Base-by-base conservation (phyloP, 2,888 invertebrate species). In the Rotaria sp. region DNA sequence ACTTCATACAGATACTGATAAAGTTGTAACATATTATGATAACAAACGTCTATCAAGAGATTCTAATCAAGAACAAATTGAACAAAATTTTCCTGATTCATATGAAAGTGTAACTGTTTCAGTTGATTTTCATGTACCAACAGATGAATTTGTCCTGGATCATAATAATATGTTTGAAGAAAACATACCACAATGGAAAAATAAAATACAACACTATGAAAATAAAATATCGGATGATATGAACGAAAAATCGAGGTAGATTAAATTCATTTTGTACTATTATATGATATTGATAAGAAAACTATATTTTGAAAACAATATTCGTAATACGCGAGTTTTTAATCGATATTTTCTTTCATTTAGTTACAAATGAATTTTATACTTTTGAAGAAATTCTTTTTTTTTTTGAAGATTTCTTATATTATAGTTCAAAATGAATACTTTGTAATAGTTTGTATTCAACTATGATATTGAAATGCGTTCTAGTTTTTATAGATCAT, bases 31-130 rank as follows among this genome's bases (percentile, higher is more conserved):
- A 15, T 15, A 4, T 35, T 45, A 1, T 26, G 41, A 75, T 38
- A 75, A 41, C 1, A 75, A 75, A 45, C 26, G 41, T 75, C 24
- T 45, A 11, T 24, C 75, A 41, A 38, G 3, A 38, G 8, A 45
- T 41, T 45, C 75, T 30, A 41, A 30, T 67, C 35, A 18, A 4
- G 21, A 67, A 80, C 80, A 80, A 80, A 45, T 13, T 15, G 67
- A 67, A 80, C 80, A 80, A 80, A 80, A 8, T 15, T 80, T 80
- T 80, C 45, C 1, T 26, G 80, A 80, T 45, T 80, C 80, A 13
- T 80, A n/a, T 45, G 80, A 80, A 80, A 80, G 80, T 80, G 13
- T 80, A 41, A 80, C 80, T 26, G 80, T 80, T 80, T 80, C 80
- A 26, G 10, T 80, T 26, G 80, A 80, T 80, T 41, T 80, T n/a